These are phyloP conservation scores for Hydroisotoma schaefferi DNA, from an alignment of 2,888 invertebrate genomes.

Conservation along the genomic window DNA sequence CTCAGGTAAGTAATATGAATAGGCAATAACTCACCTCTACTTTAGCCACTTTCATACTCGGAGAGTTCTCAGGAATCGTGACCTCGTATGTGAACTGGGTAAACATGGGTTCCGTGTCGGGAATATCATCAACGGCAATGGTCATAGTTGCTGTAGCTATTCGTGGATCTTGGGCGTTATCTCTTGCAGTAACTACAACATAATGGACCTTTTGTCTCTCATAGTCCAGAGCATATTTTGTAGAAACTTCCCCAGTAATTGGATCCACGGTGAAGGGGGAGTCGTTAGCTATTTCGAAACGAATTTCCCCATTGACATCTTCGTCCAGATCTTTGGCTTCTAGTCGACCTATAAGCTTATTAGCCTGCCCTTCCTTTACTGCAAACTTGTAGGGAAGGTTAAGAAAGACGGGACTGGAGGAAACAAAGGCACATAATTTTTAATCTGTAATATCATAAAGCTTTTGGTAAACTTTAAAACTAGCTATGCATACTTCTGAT, in stretches of 20 bases:
- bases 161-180: slow-evolving; percentile 79
- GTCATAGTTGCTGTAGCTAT: slow-evolving; percentile 83
- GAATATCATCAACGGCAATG: slow-evolving; percentile 71
- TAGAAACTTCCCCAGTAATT: slow-evolving; percentile 67
- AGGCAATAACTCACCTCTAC: slow-evolving; percentile 70
- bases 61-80: slow-evolving; percentile 77
- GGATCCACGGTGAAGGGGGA: slow-evolving; percentile 76
- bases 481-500: slow-evolving; percentile 60
- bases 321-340: slow-evolving; percentile 83
- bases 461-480: neutral
- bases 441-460: neutral
- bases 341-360: slow-evolving; percentile 68
- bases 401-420: slow-evolving; percentile 75
- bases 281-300: slow-evolving; percentile 76
- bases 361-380: slow-evolving; percentile 45
- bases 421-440: neutral
- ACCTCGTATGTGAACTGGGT: slow-evolving; percentile 68
- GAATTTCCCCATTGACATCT: slow-evolving; percentile 75
- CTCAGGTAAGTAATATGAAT: too few species aligned
- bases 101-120: slow-evolving; percentile 77
- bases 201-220: slow-evolving; percentile 68
- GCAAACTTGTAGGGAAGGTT: slow-evolving; percentile 72
- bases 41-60: slow-evolving; percentile 71
- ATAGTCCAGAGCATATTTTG: slow-evolving; percentile 72
- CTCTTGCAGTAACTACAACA: slow-evolving; percentile 80